A percentile compares a stretch with the other conserved stretches of the same genome.
Evolutionary conservation across 92 coral and sea anemone genomes (phyloP).

Genomic region (Phymanthus crucifer): DNA sequence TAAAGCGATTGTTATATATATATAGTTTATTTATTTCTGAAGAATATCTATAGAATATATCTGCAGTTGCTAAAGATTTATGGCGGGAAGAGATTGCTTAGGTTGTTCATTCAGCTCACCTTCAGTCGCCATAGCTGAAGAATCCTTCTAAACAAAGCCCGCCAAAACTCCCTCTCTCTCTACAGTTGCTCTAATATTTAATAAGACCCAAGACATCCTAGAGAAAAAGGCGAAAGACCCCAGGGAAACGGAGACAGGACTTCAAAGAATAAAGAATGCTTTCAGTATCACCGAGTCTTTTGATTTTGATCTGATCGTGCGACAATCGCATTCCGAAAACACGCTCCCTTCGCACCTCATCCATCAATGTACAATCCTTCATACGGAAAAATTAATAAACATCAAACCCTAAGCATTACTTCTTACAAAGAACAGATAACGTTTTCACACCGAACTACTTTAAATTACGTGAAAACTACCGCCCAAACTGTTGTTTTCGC

Average conservation of each 20-base stretch:
- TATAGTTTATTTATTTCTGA: neutral
- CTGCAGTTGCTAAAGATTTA: neutral
- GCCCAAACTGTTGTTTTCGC: neutral
- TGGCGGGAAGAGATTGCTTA: neutral
- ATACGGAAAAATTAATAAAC: neutral
- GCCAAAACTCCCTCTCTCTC: too few relatives aligned
- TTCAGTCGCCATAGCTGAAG: neutral
- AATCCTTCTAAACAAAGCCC: neutral
- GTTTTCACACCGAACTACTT: neutral
- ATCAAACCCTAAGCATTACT: neutral
- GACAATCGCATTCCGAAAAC: neutral
- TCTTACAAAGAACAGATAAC: neutral
- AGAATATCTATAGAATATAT: neutral
- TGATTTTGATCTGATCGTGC: neutral
- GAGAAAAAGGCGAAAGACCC: neutral
- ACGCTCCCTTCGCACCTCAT: neutral
- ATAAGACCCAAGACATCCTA: neutral
- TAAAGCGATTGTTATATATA: neutral
- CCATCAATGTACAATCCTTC: neutral
- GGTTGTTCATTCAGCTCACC: neutral
- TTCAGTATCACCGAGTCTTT: neutral
- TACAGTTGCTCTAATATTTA: neutral
- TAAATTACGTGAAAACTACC: neutral
- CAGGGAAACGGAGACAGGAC: neutral
- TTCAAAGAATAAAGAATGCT: neutral